Evolutionary conservation across 2,888 invertebrate genomes (phyloP), one percentile per base, ranked within the genome.

Genomic region (Acrobasis suavella): DNA sequence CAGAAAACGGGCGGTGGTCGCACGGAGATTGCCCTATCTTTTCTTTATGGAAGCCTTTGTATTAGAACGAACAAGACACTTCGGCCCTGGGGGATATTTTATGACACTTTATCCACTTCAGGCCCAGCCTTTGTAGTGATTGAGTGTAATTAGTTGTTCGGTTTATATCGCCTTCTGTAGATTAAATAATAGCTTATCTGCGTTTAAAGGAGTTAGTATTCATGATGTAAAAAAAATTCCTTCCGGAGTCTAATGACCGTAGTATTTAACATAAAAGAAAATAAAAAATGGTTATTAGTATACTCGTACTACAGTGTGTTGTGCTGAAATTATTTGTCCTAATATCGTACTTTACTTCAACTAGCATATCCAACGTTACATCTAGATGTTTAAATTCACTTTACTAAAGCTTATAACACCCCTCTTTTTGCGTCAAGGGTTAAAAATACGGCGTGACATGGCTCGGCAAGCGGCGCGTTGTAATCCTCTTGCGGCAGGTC

Each of bases 401-500:
- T n/a, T n/a, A n/a, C n/a, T n/a, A n/a, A n/a, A n/a, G n/a, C n/a
- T n/a, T n/a, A n/a, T n/a, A n/a, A 22, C 22, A 22, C 22, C 22
- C 22, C 3, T 3, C 22, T 22, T 22, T 22, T 22, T 22, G 22
- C 22, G 22, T 22, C 22, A 22, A 3, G 22, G 22, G 22, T 22
- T 22, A 22, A 81, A 76, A 79, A 77, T 72, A 73, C 77, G 69
- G 68, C 66, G 70, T 71, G 67, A 67, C 68, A 67, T 61, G 65
- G 63, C 32, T 32, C 32, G 32, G 64, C 66, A 50, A 52, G 69
- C 64, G 66, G 70, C 70, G 71, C 69, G 66, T 68, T 68, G 74
- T 83, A 85, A 85, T 83, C 84, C 78, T 81, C 78, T 82, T 81
- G 81, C 71, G 80, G 65, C 72, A 77, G 78, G 79, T 78, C 78